Evolutionary conservation across 64 coral and sea anemone genomes (phyloP).

Genomic region (Astreopora myriophthalma): DNA sequence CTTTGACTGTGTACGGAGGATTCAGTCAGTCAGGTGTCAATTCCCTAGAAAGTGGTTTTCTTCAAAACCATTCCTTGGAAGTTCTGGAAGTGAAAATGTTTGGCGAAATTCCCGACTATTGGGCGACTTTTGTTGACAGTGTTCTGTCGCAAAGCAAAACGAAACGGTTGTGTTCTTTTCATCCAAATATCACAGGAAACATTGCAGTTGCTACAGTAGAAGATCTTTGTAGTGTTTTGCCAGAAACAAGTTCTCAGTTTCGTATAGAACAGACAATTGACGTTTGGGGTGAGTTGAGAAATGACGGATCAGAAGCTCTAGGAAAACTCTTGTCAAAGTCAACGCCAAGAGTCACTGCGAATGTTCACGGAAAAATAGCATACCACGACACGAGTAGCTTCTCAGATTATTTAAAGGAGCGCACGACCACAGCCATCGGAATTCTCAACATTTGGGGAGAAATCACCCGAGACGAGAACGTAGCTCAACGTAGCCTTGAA

Average conservation of each 20-base stretch:
- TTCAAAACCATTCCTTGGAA: not conserved
- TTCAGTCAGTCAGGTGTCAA: not conserved
- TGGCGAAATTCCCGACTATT: not conserved
- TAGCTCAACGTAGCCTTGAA: not conserved
- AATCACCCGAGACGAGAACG: not conserved
- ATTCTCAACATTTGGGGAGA: not conserved
- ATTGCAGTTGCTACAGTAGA: not conserved
- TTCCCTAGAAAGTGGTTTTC: not conserved
- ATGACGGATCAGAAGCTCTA: not conserved
- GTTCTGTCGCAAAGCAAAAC: not conserved
- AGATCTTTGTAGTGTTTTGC: not conserved
- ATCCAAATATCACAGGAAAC: not conserved
- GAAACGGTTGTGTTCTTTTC: not conserved
- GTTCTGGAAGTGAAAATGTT: not conserved
- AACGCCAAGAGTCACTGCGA: not conserved
- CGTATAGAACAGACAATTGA: not conserved
- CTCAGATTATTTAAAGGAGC: too few relatives aligned
- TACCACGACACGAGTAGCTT: not conserved
- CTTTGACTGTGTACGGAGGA: not conserved
- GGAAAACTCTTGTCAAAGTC: not conserved
- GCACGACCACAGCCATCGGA: not conserved
- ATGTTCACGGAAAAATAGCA: not conserved
- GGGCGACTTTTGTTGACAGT: not conserved
- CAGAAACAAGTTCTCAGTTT: not conserved
- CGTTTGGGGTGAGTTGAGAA: not conserved